Evolutionary conservation across 2,797 vertebrate genomes (phyloP).

Genomic region (Loriculus beryllinus): DNA sequence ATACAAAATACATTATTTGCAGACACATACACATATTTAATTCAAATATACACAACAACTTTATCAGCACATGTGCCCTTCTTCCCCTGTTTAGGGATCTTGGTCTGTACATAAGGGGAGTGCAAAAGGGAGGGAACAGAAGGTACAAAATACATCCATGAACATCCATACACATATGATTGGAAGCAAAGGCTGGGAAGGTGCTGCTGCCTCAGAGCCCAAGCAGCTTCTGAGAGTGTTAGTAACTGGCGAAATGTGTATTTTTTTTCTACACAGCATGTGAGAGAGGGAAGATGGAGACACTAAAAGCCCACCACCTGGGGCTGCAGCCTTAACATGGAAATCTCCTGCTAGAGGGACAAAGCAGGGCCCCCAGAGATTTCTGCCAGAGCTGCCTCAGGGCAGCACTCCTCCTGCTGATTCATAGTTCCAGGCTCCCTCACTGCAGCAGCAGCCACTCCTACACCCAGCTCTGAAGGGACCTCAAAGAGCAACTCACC

Average conservation of each 20-base stretch:
- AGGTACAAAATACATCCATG: not conserved
- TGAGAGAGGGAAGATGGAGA: not conserved
- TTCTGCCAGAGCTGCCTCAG: not conserved
- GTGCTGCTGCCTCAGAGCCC: not conserved
- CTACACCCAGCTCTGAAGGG: not conserved
- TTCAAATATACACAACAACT: slow-evolving; percentile 42
- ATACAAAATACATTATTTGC: slow-evolving; percentile 52
- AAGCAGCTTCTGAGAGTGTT: not conserved
- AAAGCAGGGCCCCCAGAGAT: not conserved
- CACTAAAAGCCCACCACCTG: not conserved
- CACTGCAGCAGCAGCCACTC: not conserved
- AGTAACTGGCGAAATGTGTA: not conserved
- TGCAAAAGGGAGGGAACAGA: not conserved
- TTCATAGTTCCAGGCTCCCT: not conserved
- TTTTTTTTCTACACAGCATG: not conserved
- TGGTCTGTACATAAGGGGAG: not conserved
- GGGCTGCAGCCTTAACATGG: not conserved
- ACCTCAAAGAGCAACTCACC: not conserved
- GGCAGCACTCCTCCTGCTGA: not conserved
- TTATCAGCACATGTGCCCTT: not conserved
- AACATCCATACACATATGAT: not conserved
- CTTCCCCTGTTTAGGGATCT: not conserved
- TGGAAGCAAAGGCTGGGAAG: not conserved
- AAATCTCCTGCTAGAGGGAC: not conserved
- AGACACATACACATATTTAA: slow-evolving; percentile 36